These are phyloP conservation scores for Grallaria varia DNA, from an alignment of 2,113 vertebrate genomes.

Conservation along the genomic window DNA sequence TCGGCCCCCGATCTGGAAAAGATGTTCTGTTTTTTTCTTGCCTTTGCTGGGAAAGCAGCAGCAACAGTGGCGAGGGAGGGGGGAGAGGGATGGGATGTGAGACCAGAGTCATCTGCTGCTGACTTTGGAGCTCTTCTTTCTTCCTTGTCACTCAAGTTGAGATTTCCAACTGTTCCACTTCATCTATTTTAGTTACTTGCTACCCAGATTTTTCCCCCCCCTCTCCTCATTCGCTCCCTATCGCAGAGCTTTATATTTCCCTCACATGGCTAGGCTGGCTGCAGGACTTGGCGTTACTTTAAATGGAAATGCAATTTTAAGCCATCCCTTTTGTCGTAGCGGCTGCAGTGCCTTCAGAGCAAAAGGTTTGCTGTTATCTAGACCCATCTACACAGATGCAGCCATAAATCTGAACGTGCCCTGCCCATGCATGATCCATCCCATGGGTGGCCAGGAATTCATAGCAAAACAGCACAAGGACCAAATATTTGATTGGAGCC, in stretches of 20 bases:
- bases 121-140: conserved; percentile 50
- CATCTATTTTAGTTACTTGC: conserved; percentile 61
- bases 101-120: conserved; percentile 64
- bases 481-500: neutral
- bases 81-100: conserved; percentile 38
- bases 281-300: neutral
- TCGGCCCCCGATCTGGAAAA: conserved; percentile 79
- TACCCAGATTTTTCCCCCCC: neutral
- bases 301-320: conserved; percentile 63
- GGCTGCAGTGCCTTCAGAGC: conserved; percentile 19
- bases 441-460: conserved; percentile 45
- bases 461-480: neutral
- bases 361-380: conserved; percentile 49
- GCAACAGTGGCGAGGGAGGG: neutral
- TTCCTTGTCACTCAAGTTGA: conserved; percentile 46
- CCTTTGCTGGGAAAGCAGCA: conserved; percentile 41
- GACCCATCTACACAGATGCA: conserved; percentile 38
- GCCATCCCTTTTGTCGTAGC: neutral
- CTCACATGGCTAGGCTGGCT: conserved; percentile 40
- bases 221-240: conserved; percentile 30
- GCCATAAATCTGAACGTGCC: neutral
- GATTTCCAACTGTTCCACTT: conserved; percentile 51
- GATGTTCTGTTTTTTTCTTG: conserved; percentile 57
- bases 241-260: conserved; percentile 16
- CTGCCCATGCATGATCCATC: neutral